A percentile compares a stretch with the other conserved stretches of the same genome.
Evolutionary conservation across 2,888 invertebrate species (phyloP).

Genomic region (Acholoe squamosa): DNA sequence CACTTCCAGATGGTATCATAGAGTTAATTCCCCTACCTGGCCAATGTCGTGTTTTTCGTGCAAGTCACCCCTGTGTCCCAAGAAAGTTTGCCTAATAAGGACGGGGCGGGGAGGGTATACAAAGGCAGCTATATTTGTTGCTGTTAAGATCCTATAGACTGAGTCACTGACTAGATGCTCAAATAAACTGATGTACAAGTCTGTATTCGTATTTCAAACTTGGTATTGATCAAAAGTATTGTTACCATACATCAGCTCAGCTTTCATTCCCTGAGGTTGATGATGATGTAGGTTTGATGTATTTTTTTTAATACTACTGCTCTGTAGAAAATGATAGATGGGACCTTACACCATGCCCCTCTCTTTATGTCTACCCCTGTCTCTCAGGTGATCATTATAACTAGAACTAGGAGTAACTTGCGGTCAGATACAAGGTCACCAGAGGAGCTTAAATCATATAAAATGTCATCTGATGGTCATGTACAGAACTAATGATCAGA

Average conservation of each 20-base stretch:
- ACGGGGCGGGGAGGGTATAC: neutral
- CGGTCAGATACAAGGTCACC: neutral
- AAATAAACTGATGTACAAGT: neutral
- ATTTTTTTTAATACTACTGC: no score
- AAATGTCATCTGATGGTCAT: neutral
- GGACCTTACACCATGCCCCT: neutral
- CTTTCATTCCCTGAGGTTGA: neutral
- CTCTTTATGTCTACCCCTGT: neutral
- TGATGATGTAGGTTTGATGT: neutral
- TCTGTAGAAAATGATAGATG: no score
- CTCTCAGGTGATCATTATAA: neutral
- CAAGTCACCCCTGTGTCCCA: neutral
- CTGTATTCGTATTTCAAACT: neutral
- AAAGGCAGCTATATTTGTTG: neutral
- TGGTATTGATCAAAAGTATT: constrained; percentile 29
- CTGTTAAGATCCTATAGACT: neutral
- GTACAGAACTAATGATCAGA: neutral
- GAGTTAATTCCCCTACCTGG: neutral
- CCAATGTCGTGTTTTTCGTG: neutral
- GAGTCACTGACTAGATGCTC: neutral
- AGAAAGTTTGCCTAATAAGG: neutral
- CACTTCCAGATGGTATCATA: constrained; percentile 26
- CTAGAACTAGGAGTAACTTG: neutral
- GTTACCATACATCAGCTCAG: neutral
- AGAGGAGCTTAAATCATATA: neutral